phyloP scores from a whole-genome alignment of 1,140 invertebrate genomes.

The Onthophagus taurus region DNA sequence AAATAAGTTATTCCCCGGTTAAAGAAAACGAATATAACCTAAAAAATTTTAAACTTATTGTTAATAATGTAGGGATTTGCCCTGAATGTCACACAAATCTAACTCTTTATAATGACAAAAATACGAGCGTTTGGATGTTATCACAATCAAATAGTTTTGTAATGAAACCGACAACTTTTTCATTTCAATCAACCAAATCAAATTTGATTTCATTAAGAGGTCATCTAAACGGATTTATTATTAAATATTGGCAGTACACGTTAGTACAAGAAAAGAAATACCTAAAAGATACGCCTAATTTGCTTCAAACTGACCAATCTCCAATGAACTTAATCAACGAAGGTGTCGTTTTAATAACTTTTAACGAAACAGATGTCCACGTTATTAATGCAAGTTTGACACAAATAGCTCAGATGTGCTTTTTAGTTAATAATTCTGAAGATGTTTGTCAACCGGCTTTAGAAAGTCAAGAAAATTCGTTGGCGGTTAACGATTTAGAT shows the following conservation, averaged over 20 bases:
- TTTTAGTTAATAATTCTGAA: constrained; percentile 40
- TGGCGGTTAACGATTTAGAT: constrained; percentile 61
- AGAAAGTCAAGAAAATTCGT: constrained; percentile 55
- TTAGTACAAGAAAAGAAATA: constrained; percentile 12
- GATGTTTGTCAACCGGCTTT: constrained; percentile 61
- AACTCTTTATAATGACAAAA: constrained; percentile 17
- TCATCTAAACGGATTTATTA: constrained; percentile 57
- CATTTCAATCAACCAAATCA: constrained; percentile 20
- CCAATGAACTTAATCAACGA: constrained; percentile 50
- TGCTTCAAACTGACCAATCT: no score
- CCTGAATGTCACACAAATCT: constrained; percentile 22
- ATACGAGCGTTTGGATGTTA: constrained; percentile 17
- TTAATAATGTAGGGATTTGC: constrained; percentile 21
- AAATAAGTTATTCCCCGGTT: neutral
- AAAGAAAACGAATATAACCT: constrained; percentile 4
- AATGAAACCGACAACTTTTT: constrained; percentile 28
- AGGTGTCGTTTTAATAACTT: constrained; percentile 62
- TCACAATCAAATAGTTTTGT: constrained; percentile 23
- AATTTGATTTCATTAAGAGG: constrained; percentile 39
- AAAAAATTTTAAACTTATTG: constrained; percentile 3
- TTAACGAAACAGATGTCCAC: constrained; percentile 59
- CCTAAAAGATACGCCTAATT: no score
- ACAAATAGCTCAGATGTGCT: constrained; percentile 61
- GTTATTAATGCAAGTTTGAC: constrained; percentile 65
- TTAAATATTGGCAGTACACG: constrained; percentile 74